Conservation (phyloP, 2,888 invertebrate species). For the Noctua pronuba region DNA sequence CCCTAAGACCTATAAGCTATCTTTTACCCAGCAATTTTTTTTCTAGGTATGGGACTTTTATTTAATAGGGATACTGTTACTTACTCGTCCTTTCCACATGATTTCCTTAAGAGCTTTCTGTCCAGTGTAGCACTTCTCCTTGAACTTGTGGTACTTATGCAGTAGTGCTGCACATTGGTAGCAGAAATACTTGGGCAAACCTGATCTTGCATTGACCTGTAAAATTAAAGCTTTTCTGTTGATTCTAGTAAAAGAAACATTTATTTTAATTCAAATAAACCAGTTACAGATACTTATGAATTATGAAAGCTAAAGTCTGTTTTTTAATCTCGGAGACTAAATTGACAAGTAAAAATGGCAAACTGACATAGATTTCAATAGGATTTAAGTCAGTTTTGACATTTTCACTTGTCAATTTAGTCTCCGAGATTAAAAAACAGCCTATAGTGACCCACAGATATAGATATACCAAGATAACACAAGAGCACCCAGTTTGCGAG, state of each 20-base stretch:
- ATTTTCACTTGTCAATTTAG: no score
- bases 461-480: no score
- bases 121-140: slow-evolving; percentile 81
- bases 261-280: not conserved
- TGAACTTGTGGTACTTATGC: slow-evolving; percentile 84
- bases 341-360: no score
- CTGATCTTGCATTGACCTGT: slow-evolving; percentile 76
- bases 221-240: slow-evolving; percentile 19
- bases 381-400: no score
- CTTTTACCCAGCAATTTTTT: not conserved
- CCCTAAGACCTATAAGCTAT: not conserved
- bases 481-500: no score
- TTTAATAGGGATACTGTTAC: slow-evolving; percentile 49
- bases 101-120: slow-evolving; percentile 77
- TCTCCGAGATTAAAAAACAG: no score
- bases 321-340: no score
- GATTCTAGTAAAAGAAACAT: not conserved
- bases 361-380: no score
- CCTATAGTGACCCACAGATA: no score
- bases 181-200: slow-evolving; percentile 81
- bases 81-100: slow-evolving; percentile 77
- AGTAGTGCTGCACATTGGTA: slow-evolving; percentile 82
- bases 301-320: not conserved
- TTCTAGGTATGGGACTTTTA: not conserved
- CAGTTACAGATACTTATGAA: not conserved